Percentiles rank a stretch among this genome's conserved stretches.
These are phyloP conservation scores for Sardina pilchardus DNA, from an alignment of 2,113 vertebrate species.

Conservation along the genomic window DNA sequence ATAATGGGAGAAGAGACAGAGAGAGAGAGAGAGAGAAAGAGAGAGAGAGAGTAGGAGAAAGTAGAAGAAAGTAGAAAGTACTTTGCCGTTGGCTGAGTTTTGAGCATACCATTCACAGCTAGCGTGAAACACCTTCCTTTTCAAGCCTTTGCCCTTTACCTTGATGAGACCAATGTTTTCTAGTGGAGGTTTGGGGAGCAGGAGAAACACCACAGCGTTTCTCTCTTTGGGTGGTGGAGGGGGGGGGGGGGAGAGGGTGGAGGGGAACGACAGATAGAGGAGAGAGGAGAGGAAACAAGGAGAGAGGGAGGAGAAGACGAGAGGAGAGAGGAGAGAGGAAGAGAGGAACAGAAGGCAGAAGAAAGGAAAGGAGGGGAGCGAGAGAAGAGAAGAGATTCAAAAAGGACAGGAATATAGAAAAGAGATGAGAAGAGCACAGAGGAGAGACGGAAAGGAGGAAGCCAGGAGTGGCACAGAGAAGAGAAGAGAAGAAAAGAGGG, in stretches of 20 bases:
- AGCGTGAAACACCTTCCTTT: conserved; percentile 85
- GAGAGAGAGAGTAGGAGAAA: not conserved
- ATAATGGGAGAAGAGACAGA: not conserved
- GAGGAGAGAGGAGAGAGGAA: conserved; percentile 57
- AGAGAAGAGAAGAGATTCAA: conserved; percentile 39
- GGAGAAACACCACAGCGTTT: conserved; percentile 86
- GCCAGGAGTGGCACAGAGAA: not conserved
- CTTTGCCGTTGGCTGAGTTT: conserved; percentile 46
- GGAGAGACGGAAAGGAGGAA: not conserved
- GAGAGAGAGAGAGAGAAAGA: not conserved
- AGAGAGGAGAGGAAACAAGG: conserved; percentile 57
- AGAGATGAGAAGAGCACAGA: conserved; percentile 7
- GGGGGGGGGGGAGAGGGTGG: conserved; percentile 61
- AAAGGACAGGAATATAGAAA: not conserved
- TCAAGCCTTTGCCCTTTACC: conserved; percentile 88
- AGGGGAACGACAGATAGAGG: conserved; percentile 37
- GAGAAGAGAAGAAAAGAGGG: conserved; percentile 57
- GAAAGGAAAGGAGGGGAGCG: conserved; percentile 56
- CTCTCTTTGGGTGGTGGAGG: conserved; percentile 79
- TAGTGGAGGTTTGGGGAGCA: conserved; percentile 88
- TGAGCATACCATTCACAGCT: conserved; percentile 83
- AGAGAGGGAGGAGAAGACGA: conserved; percentile 59
- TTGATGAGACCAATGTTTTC: conserved; percentile 88
- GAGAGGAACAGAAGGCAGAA: conserved; percentile 7
- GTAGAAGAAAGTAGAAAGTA: not conserved